Base-by-base conservation (phyloP, 2,888 invertebrate species). In the Lissocephala sabroskyi region DNA sequence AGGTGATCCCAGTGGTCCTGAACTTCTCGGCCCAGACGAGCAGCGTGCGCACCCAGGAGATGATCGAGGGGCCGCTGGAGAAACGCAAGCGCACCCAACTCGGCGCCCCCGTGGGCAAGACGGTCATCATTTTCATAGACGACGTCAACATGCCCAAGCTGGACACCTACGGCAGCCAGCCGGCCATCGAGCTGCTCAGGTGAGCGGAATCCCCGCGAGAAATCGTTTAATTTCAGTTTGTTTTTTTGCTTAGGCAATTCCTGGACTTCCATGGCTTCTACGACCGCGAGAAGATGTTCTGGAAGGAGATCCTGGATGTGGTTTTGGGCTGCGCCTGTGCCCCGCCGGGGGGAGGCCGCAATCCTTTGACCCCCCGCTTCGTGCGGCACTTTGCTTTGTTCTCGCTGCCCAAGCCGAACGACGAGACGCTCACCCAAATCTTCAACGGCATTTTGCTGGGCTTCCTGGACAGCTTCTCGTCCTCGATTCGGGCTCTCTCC, bases 21-120 rank as follows among this genome's bases (percentile, higher is more conserved):
- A 96, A 95, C 79, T 96, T 96, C 84, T 96, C 96, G 0, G 96
- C 96, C 0, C 96, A 96, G 86, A 96, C 96, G 0, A 93, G 92
- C 81, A 95, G 95, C 67, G 84, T 88, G 18, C 87, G 94, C 18
- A 95, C 94, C 0, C 93, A 93, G 85, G 88, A 88, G 60, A 94
- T 96, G 82, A 89, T 97, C 43, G 96, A 96, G 83, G 85, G 89
- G 3, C 93, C 94, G 58, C 82, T 97, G 56, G 96, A 96, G 75
- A 94, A 92, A 79, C 89, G 92, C 33, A 92, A 92, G 61, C 91
- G 91, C 56, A 92, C 89, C 18, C 87, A 93, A 4, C 84, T 96
- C 32, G 94, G 95, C 6, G 94, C 95, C 0, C 95, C 96, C 0
- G 81, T 90, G 23, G 94, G 93, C 9, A 95, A 95, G 82, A 90